Percentiles rank a stretch among this genome's conserved stretches.
Evolutionary conservation across 2,113 vertebrate genomes (phyloP).

Genomic region (Dasyornis broadbenti): DNA sequence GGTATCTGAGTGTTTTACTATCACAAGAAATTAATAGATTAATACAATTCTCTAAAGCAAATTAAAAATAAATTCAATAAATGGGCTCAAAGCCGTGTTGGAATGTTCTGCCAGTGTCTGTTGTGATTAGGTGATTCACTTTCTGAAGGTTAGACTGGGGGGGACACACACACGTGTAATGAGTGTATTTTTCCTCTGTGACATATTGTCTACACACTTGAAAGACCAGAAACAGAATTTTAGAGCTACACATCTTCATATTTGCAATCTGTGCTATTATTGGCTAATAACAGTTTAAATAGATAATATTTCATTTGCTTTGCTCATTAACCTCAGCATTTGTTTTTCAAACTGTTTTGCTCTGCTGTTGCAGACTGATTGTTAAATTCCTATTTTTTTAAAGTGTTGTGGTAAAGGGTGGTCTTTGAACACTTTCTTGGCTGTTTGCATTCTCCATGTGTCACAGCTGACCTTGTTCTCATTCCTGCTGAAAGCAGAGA

Average conservation of each 20-base stretch:
- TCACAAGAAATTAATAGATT: not conserved
- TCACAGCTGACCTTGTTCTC: not conserved
- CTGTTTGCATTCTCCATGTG: not conserved
- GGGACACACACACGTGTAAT: not conserved
- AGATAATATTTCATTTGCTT: not conserved
- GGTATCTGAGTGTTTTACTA: not conserved
- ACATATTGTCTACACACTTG: not conserved
- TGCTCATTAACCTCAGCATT: not conserved
- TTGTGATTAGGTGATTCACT: not conserved
- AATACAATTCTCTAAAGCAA: not conserved
- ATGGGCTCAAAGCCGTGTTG: not conserved
- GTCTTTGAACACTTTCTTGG: not conserved
- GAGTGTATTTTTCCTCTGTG: not conserved
- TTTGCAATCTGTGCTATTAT: not conserved
- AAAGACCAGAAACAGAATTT: not conserved
- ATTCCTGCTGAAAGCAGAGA: not conserved
- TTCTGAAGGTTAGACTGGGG: not conserved
- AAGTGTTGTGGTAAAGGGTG: rapidly evolving
- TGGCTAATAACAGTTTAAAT: not conserved
- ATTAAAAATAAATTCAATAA: not conserved
- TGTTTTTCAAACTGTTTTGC: not conserved
- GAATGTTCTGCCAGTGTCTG: not conserved
- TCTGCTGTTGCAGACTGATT: not conserved
- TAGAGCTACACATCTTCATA: not conserved
- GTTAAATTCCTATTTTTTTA: not conserved